These are phyloP conservation scores for Panurus biarmicus DNA, from an alignment of 2,113 vertebrate species.

Conservation along the genomic window DNA sequence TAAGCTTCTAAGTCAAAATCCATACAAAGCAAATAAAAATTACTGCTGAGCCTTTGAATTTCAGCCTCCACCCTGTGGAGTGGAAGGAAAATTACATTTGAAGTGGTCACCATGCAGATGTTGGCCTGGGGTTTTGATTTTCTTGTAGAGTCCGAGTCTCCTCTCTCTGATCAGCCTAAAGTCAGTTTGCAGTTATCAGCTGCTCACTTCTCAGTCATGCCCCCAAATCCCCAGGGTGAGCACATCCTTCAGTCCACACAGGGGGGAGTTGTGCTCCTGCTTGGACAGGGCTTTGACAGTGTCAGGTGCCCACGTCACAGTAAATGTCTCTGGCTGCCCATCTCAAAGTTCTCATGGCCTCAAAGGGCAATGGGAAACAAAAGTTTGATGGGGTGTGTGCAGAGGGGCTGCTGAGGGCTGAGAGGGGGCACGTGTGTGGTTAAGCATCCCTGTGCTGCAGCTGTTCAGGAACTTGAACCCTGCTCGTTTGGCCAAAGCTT, in stretches of 20 bases:
- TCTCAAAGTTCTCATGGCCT: neutral
- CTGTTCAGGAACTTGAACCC: neutral
- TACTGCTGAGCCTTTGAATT: neutral
- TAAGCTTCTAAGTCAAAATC: neutral
- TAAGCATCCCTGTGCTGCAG: neutral
- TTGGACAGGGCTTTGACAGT: neutral
- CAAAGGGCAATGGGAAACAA: neutral
- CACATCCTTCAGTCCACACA: neutral
- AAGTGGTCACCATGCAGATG: neutral
- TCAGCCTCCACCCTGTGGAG: neutral
- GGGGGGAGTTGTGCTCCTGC: neutral
- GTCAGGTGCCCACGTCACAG: fast-evolving
- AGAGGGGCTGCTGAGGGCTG: neutral
- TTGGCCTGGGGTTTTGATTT: neutral
- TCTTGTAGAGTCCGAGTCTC: neutral
- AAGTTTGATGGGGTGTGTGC: neutral
- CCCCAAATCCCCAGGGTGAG: neutral
- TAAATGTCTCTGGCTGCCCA: neutral
- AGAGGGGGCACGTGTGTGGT: neutral
- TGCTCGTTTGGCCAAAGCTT: neutral
- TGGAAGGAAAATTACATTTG: neutral
- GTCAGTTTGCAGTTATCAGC: neutral
- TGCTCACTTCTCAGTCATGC: neutral
- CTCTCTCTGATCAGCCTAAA: neutral
- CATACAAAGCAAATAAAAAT: neutral